Evolutionary conservation across 1,140 invertebrate genomes (phyloP).

Genomic region (Apocrypta bakeri): DNA sequence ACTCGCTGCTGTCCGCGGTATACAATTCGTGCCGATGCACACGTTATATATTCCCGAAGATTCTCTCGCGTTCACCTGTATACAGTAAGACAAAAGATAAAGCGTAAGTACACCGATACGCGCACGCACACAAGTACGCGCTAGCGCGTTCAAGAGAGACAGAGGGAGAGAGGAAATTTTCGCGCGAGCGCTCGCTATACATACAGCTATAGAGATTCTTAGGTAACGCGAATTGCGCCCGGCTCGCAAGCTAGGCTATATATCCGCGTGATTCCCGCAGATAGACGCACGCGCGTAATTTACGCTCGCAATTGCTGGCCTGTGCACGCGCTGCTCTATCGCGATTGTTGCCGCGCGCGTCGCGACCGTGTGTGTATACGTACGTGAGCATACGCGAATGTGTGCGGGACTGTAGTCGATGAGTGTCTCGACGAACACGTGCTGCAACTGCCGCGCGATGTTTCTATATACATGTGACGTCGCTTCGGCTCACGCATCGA

Average conservation of each 20-base stretch:
- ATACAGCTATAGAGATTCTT: conserved; percentile 38
- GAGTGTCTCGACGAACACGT: background rate
- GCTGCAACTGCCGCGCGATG: background rate
- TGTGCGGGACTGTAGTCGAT: background rate
- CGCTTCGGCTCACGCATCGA: background rate
- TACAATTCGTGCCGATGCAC: too few relatives aligned
- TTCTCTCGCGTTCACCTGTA: too few relatives aligned
- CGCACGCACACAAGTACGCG: too few relatives aligned
- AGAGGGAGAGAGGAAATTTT: background rate
- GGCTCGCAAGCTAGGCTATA: conserved; percentile 40
- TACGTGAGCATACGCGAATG: background rate
- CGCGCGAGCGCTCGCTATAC: background rate
- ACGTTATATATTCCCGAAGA: too few relatives aligned
- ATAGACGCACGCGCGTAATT: conserved; percentile 35
- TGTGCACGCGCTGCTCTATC: conserved; percentile 10
- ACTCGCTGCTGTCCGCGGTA: too few relatives aligned
- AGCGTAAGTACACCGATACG: too few relatives aligned
- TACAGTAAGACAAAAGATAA: background rate
- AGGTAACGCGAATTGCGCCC: conserved; percentile 55
- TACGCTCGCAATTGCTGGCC: conserved; percentile 29
- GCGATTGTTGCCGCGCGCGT: background rate
- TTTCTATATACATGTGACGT: too few relatives aligned
- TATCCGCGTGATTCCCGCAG: conserved; percentile 21
- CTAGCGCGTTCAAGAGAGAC: too few relatives aligned
- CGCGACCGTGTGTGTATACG: background rate